Conservation (phyloP, 92 coral and sea anemone genomes). For the Montipora capitata region DNA sequence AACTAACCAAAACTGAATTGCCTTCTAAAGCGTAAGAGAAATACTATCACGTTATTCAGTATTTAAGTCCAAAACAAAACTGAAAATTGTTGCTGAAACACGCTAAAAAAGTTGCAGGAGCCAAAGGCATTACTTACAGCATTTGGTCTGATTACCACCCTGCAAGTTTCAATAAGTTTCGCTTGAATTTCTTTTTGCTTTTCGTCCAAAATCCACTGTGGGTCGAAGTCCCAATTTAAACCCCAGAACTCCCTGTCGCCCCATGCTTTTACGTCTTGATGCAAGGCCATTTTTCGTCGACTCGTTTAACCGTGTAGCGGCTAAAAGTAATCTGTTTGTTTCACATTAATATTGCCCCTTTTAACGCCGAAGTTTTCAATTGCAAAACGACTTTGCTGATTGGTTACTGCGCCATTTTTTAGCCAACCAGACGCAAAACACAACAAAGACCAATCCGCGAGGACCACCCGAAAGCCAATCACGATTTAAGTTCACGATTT, state of each 20-base stretch:
- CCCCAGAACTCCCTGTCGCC: constrained; percentile 61
- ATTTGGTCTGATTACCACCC: constrained; percentile 54
- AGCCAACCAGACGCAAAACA: neutral
- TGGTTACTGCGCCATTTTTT: neutral
- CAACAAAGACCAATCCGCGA: neutral
- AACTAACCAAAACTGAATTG: neutral
- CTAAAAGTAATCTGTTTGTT: neutral
- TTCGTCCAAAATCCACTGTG: constrained; percentile 59
- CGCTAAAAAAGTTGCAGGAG: neutral
- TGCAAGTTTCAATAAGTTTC: constrained; percentile 41
- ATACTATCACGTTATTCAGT: too few species aligned
- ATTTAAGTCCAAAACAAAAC: too few species aligned
- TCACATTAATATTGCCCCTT: too few species aligned
- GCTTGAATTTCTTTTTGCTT: constrained; percentile 55
- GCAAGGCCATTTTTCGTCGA: neutral
- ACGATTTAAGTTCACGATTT: too few species aligned
- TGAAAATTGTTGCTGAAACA: too few species aligned
- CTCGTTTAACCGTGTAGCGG: too few species aligned
- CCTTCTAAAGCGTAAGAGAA: too few species aligned
- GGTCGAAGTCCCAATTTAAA: constrained; percentile 47
- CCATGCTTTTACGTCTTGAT: constrained; percentile 22
- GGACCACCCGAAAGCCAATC: too few species aligned
- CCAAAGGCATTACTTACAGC: constrained; percentile 42
- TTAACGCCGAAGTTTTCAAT: too few species aligned
- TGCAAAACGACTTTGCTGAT: too few species aligned